Evolutionary conservation across 2,113 vertebrate genomes (phyloP), one percentile per base, ranked within the genome.

Genomic region (Progne subis): DNA sequence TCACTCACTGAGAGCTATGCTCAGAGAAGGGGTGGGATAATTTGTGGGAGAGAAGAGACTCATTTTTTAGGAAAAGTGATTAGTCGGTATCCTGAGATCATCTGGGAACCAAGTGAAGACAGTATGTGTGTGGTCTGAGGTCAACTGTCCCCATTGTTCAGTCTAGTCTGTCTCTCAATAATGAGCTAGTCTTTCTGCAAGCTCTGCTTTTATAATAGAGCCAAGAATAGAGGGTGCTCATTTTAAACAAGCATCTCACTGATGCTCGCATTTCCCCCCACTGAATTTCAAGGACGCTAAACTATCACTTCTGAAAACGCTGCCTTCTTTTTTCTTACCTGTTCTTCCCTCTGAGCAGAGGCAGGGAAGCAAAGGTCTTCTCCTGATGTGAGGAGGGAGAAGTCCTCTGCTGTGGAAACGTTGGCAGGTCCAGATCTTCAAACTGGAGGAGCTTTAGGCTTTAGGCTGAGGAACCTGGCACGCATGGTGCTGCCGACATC

Each of bases 111-210:
- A 90, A 86, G 69, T 1, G 7, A 72, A 50, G 59, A 19, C 17
- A 77, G 19, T 16, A 12, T 67, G 75, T 94, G 93, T 91, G 93
- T 95, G 93, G 93, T 95, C 91, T 70, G 94, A 95, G 90, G 85
- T 91, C 82, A 69, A 13, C 29, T 75, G 52, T 86, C 63, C 75
- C 78, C 41, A 88, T 80, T 92, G 87, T 82, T 89, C 83, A n/a
- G 16, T 7, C 53, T 63, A 41, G 46, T 44, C 69, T 60, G 56
- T 47, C 75, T 93, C 79, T 92, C 59, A 89, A 12, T 63, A 79
- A 53, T 16, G 59, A 79, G 20, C 41, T 3, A 72, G 41, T 63
- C 76, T 25, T 93, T 95, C 85, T 90, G 70, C 61, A 91, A 57
- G 49, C 59, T 68, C 68, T 95, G 64, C 14, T 65, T 88, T 70